Percentiles rank a stretch among this genome's conserved stretches.
These are phyloP conservation scores for Eulemur macaco DNA, from an alignment of 2,113 vertebrate genomes.

Conservation along the genomic window DNA sequence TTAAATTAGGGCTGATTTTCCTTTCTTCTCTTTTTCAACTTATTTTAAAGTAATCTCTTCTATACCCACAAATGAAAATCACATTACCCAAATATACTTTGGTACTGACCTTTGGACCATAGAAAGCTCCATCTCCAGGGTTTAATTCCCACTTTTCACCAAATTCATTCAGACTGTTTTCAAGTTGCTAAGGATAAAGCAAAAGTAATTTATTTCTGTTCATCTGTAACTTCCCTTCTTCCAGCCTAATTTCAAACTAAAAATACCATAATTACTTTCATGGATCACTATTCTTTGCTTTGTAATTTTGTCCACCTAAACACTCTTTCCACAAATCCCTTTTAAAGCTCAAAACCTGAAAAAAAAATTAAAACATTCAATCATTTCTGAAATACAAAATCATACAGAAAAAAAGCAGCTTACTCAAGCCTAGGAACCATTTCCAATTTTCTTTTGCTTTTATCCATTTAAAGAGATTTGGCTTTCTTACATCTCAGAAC, in stretches of 20 bases:
- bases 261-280: not conserved
- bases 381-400: not conserved
- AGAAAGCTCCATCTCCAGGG: slow-evolving; percentile 97
- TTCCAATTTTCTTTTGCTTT: slow-evolving; percentile 14
- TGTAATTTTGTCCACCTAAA: not conserved
- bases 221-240: not conserved
- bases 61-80: not conserved
- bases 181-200: slow-evolving; percentile 92
- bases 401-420: not conserved
- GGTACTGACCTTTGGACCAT: slow-evolving; percentile 96
- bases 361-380: not conserved
- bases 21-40: not conserved
- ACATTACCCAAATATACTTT: not conserved
- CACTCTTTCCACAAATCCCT: not conserved
- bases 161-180: slow-evolving; percentile 96
- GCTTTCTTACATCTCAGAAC: not conserved
- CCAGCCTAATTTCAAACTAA: not conserved
- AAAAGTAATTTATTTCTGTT: slow-evolving; percentile 18
- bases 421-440: not conserved
- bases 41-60: not conserved
- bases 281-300: not conserved
- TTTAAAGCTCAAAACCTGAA: not conserved
- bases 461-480: not conserved
- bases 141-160: slow-evolving; percentile 97
- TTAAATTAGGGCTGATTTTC: no score